Base-by-base conservation (phyloP, 2,113 vertebrate genomes). In the Caloenas nicobarica region DNA sequence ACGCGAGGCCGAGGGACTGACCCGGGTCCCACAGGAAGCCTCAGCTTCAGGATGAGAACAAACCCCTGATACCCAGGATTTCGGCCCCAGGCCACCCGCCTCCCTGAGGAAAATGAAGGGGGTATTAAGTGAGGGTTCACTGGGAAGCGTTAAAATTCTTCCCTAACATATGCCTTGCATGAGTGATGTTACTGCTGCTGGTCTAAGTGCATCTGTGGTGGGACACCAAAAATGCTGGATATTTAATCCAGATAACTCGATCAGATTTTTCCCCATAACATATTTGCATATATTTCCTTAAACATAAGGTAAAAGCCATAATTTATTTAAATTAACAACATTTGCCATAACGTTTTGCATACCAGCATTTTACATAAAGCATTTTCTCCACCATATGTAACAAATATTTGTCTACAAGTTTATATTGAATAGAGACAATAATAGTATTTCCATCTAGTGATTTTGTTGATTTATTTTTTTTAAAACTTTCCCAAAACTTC, bases 21-120 rank as follows among this genome's bases (percentile, higher is more conserved):
- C 34, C 89, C 34, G 6, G 42, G 73, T 94, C 96, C 92, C 93
- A 95, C 93, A 96, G 96, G 96, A 97, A 97, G 42, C 95, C 83
- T 89, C 54, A 28, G 77, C 93, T 95, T 74, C 96, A 93, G 95
- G 86, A 93, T 93, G 95, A 92, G 96, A 96, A 97, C 96, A 97
- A 96, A 76, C 83, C 93, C 93, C 88, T 81, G 86, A 94, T 95
- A 95, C 95, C 93, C 93, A 92, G 95, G 74, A 68, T 92, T 91
- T 91, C 65, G 65, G 94, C 93, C 93, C 92, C 88, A 69, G 66
- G 53, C 93, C 88, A 74, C 91, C 90, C 83, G 0, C 9, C 24
- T 91, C 95, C 93, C 93, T 50, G 38, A 86, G 92, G 92, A 80
- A 62, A 33, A 73, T 0, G 0, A 72, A 40, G 57, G 81, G 76